These are phyloP conservation scores for Acinonyx jubatus DNA, from an alignment of 2,113 vertebrate species.

Conservation along the genomic window DNA sequence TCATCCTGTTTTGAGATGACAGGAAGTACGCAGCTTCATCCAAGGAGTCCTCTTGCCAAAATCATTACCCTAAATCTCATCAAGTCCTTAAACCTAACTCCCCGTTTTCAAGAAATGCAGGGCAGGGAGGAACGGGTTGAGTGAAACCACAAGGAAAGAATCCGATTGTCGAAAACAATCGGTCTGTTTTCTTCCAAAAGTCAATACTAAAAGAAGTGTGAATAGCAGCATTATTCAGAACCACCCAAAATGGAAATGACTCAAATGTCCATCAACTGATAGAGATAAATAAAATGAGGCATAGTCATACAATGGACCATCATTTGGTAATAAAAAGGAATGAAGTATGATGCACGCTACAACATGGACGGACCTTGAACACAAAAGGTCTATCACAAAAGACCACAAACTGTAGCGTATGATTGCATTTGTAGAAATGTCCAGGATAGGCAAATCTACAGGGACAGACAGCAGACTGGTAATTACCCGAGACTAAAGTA, in stretches of 20 bases:
- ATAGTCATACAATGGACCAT: neutral
- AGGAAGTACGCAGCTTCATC: neutral
- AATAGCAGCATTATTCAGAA: neutral
- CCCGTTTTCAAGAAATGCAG: neutral
- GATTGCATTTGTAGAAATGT: neutral
- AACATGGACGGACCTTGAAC: neutral
- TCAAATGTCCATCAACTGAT: neutral
- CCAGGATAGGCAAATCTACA: neutral
- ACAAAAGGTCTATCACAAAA: neutral
- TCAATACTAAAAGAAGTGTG: neutral
- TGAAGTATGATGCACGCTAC: neutral
- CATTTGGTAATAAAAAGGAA: neutral
- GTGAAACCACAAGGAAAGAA: neutral
- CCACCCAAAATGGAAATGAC: neutral
- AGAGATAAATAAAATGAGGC: neutral
- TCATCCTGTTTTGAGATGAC: neutral
- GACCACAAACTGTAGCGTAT: neutral
- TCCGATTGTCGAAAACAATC: neutral
- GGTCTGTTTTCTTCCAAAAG: slow-evolving; percentile 4
- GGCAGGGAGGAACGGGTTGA: neutral
- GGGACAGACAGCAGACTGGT: neutral
- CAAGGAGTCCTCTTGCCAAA: neutral
- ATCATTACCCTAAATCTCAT: neutral
- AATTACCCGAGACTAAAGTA: neutral
- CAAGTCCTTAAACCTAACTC: neutral